Evolutionary conservation across 2,113 vertebrate genomes (phyloP).

Genomic region (Chamaea fasciata): DNA sequence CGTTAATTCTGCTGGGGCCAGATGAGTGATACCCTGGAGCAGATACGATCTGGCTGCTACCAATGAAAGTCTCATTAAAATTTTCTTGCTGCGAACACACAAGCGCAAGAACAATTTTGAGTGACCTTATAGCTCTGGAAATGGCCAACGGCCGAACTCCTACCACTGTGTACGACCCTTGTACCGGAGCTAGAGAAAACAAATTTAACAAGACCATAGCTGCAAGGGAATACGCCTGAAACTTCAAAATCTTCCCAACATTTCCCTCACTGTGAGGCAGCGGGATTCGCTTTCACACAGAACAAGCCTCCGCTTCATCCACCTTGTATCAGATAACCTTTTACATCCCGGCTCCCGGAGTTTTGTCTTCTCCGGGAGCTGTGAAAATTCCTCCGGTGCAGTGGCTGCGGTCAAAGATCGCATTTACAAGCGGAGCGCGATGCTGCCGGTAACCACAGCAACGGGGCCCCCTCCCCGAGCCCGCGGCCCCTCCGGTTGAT

Average conservation of each 20-base stretch:
- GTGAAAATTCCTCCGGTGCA: slow-evolving; percentile 53
- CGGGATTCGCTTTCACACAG: slow-evolving; percentile 5
- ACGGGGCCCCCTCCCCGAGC: background rate
- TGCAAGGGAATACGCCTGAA: background rate
- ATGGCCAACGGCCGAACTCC: background rate
- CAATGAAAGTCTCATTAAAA: slow-evolving; percentile 34
- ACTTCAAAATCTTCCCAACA: background rate
- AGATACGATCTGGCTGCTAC: slow-evolving; percentile 10
- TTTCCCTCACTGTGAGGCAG: background rate
- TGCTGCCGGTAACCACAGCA: slow-evolving; percentile 63
- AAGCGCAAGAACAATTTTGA: background rate
- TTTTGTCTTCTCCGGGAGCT: slow-evolving; percentile 36
- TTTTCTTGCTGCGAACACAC: background rate
- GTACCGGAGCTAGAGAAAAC: background rate
- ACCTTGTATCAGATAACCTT: slow-evolving; percentile 58
- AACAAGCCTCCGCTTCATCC: slow-evolving; percentile 29
- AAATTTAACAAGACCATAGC: background rate
- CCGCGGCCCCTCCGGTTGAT: slow-evolving; percentile 58
- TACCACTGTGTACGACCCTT: background rate
- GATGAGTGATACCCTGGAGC: slow-evolving; percentile 6
- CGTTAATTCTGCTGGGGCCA: slow-evolving; percentile 14
- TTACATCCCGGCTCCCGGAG: slow-evolving; percentile 36
- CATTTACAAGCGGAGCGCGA: slow-evolving; percentile 38
- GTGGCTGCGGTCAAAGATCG: slow-evolving; percentile 53
- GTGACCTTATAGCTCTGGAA: background rate